Evolutionary conservation across 2,113 vertebrate species (phyloP).

Genomic region (Heterocephalus glaber): DNA sequence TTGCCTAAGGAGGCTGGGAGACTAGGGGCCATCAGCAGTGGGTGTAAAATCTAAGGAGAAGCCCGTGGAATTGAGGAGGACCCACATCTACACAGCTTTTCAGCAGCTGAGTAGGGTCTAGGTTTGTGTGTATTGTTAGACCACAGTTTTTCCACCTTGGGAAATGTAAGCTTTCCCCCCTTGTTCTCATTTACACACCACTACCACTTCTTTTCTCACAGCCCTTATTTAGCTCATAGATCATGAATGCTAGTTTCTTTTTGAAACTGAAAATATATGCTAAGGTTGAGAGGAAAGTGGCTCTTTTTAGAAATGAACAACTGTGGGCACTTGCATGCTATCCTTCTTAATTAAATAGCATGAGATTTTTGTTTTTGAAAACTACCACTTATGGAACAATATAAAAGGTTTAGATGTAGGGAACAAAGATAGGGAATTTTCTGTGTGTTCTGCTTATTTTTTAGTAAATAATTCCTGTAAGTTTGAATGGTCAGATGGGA

Average conservation of each 20-base stretch:
- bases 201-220: neutral
- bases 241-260: neutral
- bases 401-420: neutral
- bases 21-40: neutral
- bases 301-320: neutral
- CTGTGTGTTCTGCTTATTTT: neutral
- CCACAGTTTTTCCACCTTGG: neutral
- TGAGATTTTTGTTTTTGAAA: slow-evolving; percentile 5
- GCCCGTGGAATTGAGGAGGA: neutral
- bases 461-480: neutral
- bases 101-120: neutral
- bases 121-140: neutral
- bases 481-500: neutral
- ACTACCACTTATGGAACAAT: neutral
- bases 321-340: neutral
- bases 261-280: neutral
- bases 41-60: neutral
- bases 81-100: neutral
- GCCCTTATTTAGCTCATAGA: neutral
- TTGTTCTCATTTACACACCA: neutral
- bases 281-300: neutral
- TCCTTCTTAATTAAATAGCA: neutral
- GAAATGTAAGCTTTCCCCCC: neutral
- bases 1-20: neutral
- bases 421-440: neutral